Percentiles rank a stretch among this genome's conserved stretches.
Evolutionary conservation across 2,113 vertebrate genomes (phyloP).

Genomic region (Apaloderma vittatum): DNA sequence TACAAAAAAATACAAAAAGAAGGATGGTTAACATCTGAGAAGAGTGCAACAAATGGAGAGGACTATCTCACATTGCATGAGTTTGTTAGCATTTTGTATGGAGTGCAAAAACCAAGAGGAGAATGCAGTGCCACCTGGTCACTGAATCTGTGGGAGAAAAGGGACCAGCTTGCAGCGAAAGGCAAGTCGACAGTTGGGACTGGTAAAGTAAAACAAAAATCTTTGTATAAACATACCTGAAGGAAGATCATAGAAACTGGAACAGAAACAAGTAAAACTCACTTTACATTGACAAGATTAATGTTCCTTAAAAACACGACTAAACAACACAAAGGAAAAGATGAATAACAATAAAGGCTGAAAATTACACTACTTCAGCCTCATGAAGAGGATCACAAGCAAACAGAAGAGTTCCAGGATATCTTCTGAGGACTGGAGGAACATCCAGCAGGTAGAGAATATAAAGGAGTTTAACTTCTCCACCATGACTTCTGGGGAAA

Average conservation of each 20-base stretch:
- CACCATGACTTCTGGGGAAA: neutral
- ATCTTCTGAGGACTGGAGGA: neutral
- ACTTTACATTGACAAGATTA: neutral
- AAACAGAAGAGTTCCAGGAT: neutral
- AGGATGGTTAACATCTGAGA: neutral
- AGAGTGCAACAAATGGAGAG: neutral
- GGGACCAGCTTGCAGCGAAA: neutral
- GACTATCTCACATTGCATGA: neutral
- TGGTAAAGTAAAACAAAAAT: neutral
- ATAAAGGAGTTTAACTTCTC: neutral
- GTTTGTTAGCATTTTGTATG: neutral
- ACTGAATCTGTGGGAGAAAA: neutral
- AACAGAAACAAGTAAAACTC: neutral
- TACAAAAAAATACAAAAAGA: neutral
- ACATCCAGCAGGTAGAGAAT: neutral
- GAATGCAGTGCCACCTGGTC: neutral
- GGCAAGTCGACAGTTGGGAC: neutral
- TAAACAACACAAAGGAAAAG: neutral
- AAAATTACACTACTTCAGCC: neutral
- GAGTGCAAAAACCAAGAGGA: neutral
- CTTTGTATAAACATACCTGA: neutral
- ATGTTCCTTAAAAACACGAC: neutral
- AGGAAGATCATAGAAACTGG: neutral
- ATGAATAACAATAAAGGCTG: neutral
- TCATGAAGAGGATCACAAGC: neutral